Base-by-base conservation (phyloP, 2,888 invertebrate genomes). In the Macrophya annulata region DNA sequence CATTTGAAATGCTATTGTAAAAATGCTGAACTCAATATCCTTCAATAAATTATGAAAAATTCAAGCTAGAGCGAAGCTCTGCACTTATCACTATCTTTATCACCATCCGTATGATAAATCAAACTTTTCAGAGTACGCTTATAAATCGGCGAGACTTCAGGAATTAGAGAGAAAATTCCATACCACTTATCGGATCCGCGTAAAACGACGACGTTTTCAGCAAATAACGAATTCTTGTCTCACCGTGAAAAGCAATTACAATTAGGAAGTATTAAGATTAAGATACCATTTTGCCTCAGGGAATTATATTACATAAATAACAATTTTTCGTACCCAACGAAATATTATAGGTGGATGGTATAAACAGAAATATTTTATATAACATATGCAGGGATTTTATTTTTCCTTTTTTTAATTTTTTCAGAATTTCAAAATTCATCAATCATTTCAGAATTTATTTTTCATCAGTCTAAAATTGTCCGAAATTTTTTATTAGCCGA, bases 61-160 rank as follows among this genome's bases (percentile, higher is more conserved):
- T 74, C 25, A 45, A 21, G 72, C 21, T 74, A n/a, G 21, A 21
- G 21, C 45, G 12, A 45, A 74, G 45, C 21, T 45, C 43, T 45
- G 45, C 72, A 45, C 45, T 45, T 74, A 74, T 45, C 72, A 74
- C 72, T 74, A 74, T 74, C 72, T 74, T 74, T 45, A 45, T 74
- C 72, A 45, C 72, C 72, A 45, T 74, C 25, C 43, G 45, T 17
- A 74, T 74, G 45, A 74, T 74, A 74, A 74, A 74, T 74, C 45
- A 21, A 45, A 68, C 37, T 74, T n/a, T 74, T 43, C 72, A 45
- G 72, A 74, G n/a, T 74, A 31, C 65, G 8, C 40, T 9, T 15
- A 74, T 68, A 37, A 21, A 21, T 43, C 72, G 72, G 45, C 72
- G n/a, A 12, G 21, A 43, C 5, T 74, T 21, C 43, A 74, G 45